phyloP scores from a whole-genome alignment of 2,113 vertebrate species.

The Panthera tigris region DNA sequence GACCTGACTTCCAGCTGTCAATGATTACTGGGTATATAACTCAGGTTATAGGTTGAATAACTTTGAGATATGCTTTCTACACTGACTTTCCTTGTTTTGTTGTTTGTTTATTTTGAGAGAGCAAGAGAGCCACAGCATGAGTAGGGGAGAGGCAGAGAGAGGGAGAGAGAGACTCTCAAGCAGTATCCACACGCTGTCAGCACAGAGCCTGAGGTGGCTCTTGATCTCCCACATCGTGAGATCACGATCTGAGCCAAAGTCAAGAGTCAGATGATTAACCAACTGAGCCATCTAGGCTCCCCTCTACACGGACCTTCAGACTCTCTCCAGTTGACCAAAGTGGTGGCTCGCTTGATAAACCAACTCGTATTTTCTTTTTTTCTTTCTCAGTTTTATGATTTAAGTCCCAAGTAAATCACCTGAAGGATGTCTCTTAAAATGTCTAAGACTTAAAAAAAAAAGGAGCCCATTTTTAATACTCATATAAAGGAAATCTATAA shows the following conservation, averaged over 20 bases:
- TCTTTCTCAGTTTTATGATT: not conserved
- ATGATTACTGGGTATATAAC: not conserved
- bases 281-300: too few species aligned
- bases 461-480: not conserved
- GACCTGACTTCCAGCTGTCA: not conserved
- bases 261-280: too few species aligned
- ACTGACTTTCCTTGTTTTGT: not conserved
- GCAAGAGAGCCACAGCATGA: too few species aligned
- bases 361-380: not conserved
- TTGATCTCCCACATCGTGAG: too few species aligned
- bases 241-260: too few species aligned
- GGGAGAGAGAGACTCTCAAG: too few species aligned
- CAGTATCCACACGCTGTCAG: too few species aligned
- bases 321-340: not conserved
- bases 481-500: not conserved
- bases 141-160: too few species aligned
- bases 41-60: not conserved
- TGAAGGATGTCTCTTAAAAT: not conserved
- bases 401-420: not conserved
- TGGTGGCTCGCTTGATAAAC: not conserved
- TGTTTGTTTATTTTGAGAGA: too few species aligned
- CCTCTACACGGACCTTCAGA: not conserved
- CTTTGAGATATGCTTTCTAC: not conserved
- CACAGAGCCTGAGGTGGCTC: too few species aligned
- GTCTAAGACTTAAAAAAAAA: not conserved